Evolutionary conservation across 2,888 invertebrate species (phyloP).

Genomic region (Pasiphila rectangulata): DNA sequence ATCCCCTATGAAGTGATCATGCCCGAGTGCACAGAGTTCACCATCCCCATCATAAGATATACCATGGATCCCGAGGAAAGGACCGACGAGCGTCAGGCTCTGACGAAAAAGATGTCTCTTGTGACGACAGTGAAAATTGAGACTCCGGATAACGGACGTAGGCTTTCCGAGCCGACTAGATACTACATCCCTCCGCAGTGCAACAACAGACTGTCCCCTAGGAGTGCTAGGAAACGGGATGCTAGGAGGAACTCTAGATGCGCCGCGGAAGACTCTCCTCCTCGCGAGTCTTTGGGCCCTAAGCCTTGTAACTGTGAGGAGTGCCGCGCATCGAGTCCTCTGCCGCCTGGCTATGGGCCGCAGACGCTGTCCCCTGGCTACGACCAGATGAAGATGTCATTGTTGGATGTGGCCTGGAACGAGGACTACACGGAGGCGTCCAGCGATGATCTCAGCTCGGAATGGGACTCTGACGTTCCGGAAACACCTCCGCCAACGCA

Average conservation of each 20-base stretch:
- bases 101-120: slow-evolving; percentile 70
- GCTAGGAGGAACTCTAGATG: slow-evolving; percentile 60
- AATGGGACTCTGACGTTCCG: slow-evolving; percentile 93
- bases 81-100: slow-evolving; percentile 57
- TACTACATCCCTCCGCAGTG: slow-evolving; percentile 75
- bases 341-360: slow-evolving; percentile 70
- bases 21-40: slow-evolving; percentile 77
- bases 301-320: slow-evolving; percentile 74
- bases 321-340: slow-evolving; percentile 77
- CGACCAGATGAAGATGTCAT: slow-evolving; percentile 88
- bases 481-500: slow-evolving; percentile 73
- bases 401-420: slow-evolving; percentile 87
- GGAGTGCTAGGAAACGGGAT: slow-evolving; percentile 69
- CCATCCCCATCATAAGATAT: slow-evolving; percentile 72
- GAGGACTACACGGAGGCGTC: slow-evolving; percentile 94
- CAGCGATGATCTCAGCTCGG: slow-evolving; percentile 94
- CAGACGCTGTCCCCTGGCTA: slow-evolving; percentile 83
- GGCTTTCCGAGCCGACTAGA: slow-evolving; percentile 66
- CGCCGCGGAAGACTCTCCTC: slow-evolving; percentile 49
- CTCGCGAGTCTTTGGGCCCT: slow-evolving; percentile 56
- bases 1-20: slow-evolving; percentile 57
- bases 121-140: slow-evolving; percentile 72
- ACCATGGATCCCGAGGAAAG: slow-evolving; percentile 74
- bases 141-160: slow-evolving; percentile 64
- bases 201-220: slow-evolving; percentile 68